phyloP scores from a whole-genome alignment of 1,140 invertebrate genomes.

The Druon quercuslanigerum region DNA sequence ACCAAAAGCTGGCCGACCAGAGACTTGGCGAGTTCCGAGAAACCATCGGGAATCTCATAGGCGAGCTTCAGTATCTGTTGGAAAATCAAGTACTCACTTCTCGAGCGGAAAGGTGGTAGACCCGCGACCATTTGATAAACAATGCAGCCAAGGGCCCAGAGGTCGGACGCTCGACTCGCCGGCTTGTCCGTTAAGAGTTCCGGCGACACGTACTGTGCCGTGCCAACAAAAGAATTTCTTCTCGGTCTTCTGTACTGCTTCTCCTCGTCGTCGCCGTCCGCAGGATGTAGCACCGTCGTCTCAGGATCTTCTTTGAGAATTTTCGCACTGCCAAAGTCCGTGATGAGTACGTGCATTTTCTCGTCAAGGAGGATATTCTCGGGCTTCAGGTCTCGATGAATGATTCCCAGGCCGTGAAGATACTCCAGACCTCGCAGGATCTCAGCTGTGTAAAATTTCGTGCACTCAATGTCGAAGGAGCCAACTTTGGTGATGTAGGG shows the following conservation, averaged over 20 bases:
- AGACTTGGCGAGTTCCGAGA: constrained; percentile 88
- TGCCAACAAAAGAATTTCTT: constrained; percentile 97
- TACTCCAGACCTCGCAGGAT: constrained; percentile 94
- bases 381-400: constrained; percentile 95
- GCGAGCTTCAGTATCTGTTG: constrained; percentile 95
- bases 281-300: constrained; percentile 38
- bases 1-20: constrained; percentile 92
- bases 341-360: constrained; percentile 97
- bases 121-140: constrained; percentile 98
- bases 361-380: constrained; percentile 94
- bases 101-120: constrained; percentile 91
- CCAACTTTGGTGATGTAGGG: constrained; percentile 94
- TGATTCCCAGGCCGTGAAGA: constrained; percentile 91
- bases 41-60: constrained; percentile 95
- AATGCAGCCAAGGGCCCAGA: constrained; percentile 99
- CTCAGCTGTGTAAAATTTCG: constrained; percentile 95
- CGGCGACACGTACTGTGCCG: constrained; percentile 98
- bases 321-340: constrained; percentile 98
- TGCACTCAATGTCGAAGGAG: constrained; percentile 91
- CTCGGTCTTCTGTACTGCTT: constrained; percentile 71
- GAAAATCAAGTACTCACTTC: constrained; percentile 97
- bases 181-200: constrained; percentile 92
- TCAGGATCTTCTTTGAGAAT: constrained; percentile 79
- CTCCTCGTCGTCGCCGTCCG: constrained; percentile 54
- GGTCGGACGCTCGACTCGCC: constrained; percentile 88